These are phyloP conservation scores for Rhinichthys klamathensis DNA, from an alignment of 2,113 vertebrate species.

Conservation along the genomic window DNA sequence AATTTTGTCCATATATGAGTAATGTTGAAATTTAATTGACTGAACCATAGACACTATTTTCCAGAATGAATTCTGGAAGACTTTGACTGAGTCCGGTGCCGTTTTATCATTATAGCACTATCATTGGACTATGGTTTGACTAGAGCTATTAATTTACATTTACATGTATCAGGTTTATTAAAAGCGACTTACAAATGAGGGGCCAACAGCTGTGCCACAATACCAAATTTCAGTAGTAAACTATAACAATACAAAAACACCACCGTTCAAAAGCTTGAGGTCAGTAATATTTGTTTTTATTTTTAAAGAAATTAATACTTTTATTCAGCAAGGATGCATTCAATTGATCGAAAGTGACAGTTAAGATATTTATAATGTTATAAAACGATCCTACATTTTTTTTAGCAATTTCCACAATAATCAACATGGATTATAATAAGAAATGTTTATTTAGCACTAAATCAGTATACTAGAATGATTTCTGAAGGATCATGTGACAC, in stretches of 20 bases:
- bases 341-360: not conserved
- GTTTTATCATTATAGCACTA: not conserved
- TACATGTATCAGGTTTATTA: not conserved
- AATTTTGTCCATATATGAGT: slow-evolving; percentile 56
- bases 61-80: slow-evolving; percentile 26
- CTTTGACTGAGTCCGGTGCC: not conserved
- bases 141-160: not conserved
- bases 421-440: too few relatives aligned
- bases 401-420: too few relatives aligned
- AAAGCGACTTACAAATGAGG: not conserved
- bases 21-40: slow-evolving; percentile 50
- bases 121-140: not conserved
- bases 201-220: not conserved
- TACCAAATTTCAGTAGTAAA: not conserved
- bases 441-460: not conserved
- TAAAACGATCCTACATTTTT: too few relatives aligned
- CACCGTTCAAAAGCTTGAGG: not conserved
- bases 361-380: not conserved
- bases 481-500: not conserved
- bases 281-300: not conserved
- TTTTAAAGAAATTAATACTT: not conserved
- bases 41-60: slow-evolving; percentile 48
- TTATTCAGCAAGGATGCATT: not conserved
- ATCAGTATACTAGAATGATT: not conserved
- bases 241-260: not conserved